Conservation (phyloP, 2,888 invertebrate species). For the Dioctria linearis region DNA sequence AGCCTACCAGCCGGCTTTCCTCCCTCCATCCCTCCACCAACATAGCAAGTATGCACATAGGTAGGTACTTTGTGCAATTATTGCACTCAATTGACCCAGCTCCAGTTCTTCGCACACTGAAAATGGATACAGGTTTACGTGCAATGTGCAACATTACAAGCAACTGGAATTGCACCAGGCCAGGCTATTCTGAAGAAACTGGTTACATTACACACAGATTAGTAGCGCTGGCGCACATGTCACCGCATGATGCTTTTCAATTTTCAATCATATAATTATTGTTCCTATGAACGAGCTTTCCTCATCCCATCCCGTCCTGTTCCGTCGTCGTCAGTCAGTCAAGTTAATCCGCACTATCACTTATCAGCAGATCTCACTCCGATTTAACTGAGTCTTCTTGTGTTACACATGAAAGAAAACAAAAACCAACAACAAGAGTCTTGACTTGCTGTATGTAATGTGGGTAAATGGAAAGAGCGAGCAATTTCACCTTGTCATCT, state of each 20-base stretch:
- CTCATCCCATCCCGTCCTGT: neutral
- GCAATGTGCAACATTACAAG: neutral
- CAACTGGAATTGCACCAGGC: neutral
- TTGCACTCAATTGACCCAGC: conserved; percentile 48
- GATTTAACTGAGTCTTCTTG: too few species aligned
- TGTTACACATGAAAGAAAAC: too few species aligned
- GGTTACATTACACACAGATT: conserved; percentile 11
- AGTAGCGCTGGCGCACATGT: conserved; percentile 29
- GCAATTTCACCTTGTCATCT: too few species aligned
- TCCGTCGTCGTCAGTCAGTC: conserved; percentile 18
- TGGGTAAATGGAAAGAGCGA: too few species aligned
- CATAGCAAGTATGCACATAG: neutral
- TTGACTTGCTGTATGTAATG: too few species aligned
- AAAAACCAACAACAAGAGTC: too few species aligned
- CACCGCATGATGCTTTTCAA: conserved; percentile 42
- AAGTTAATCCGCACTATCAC: neutral
- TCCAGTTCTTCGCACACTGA: conserved; percentile 16
- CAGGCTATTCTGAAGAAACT: conserved; percentile 8
- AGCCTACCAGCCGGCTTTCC: neutral
- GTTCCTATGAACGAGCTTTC: conserved; percentile 13
- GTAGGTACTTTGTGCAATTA: conserved; percentile 19
- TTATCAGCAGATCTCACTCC: too few species aligned
- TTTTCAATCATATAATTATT: conserved; percentile 14
- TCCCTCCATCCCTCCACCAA: neutral
- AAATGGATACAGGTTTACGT: neutral